Base-by-base conservation (phyloP, 2,888 invertebrate genomes). In the Amiota mariae region DNA sequence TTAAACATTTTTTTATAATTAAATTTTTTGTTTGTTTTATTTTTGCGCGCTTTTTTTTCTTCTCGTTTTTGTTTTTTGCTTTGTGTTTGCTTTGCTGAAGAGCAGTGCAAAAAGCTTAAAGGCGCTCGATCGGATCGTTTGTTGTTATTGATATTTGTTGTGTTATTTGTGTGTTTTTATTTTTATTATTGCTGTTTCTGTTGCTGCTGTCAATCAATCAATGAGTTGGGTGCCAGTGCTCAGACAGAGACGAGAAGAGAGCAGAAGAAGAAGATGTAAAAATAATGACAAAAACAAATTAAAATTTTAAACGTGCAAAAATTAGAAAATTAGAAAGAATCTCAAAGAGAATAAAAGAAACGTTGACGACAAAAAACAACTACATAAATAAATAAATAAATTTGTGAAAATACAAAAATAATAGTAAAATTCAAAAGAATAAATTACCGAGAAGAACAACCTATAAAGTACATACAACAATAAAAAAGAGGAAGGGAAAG, bases 51-150 rank as follows among this genome's bases (percentile, higher is more conserved):
- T 48, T 73, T 61, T 72, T 18, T 68, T 3, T 72, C 64, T 70
- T 64, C 9, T 70, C 64, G 73, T 67, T 83, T 61, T 61, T 64
- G 74, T 75, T 75, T 82, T 78, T 85, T 79, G 76, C 75, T 61
- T 70, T 54, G 13, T 24, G 9, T 54, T 54, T 54, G 1, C 2
- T n/a, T 36, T 36, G 36, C 36, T 6, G 6, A 36, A 36, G 36
- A 2, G 6, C 36, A 36, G 36, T 36, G 36, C 36, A 36, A 36
- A 36, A 36, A 36, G 36, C 24, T 24, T 24, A 24, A 24, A 36
- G 36, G 36, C 36, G 36, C 36, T 36, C 36, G 36, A 36, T 36
- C 36, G 36, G 36, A 36, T 36, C 36, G 36, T 36, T 36, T 24
- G 66, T 24, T 51, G 51, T 68, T 59, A 59, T 20, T 15, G 59